Conservation (phyloP, 2,888 invertebrate species). For the Caenorhabditis sulstoni region DNA sequence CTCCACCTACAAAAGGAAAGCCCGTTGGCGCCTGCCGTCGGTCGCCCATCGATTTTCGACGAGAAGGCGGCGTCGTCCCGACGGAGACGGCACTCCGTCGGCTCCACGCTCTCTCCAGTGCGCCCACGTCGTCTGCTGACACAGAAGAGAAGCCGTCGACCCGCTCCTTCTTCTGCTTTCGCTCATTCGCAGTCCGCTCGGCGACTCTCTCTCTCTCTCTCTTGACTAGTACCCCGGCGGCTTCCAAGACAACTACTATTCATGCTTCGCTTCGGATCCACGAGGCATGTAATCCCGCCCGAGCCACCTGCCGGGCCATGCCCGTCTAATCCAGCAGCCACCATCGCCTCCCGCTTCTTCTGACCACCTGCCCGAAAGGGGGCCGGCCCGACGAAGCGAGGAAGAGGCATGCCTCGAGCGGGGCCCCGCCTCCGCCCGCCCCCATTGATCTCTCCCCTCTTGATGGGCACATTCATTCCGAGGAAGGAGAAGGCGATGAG, state of each 20-base stretch:
- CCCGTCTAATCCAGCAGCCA: slow-evolving; percentile 43
- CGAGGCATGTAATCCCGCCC: slow-evolving; percentile 44
- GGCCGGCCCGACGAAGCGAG: not conserved
- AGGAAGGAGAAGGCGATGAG: not conserved
- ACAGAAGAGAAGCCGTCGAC: slow-evolving; percentile 33
- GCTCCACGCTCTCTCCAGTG: slow-evolving; percentile 24
- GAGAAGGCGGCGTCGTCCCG: slow-evolving; percentile 20
- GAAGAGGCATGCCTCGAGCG: not conserved
- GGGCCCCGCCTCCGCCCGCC: slow-evolving; percentile 17
- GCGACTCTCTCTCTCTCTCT: slow-evolving; percentile 3
- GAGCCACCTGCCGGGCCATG: slow-evolving; percentile 49
- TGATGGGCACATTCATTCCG: slow-evolving; percentile 25
- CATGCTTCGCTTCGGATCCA: slow-evolving; percentile 39
- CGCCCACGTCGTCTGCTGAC: slow-evolving; percentile 41
- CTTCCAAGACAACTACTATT: slow-evolving; percentile 35
- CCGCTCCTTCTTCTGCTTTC: slow-evolving; percentile 17
- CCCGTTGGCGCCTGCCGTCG: slow-evolving; percentile 18
- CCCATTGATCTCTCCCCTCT: slow-evolving; percentile 31
- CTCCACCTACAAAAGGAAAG: slow-evolving; percentile 41
- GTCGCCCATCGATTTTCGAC: slow-evolving; percentile 41
- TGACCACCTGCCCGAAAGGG: slow-evolving; percentile 46
- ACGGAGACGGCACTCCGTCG: slow-evolving; percentile 18
- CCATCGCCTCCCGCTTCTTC: slow-evolving; percentile 19
- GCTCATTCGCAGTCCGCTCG: slow-evolving; percentile 48
- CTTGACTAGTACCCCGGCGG: slow-evolving; percentile 51